Evolutionary conservation across 2,888 invertebrate species (phyloP), one percentile per base, ranked within the genome.

Genomic region (Apodemia hepburni): DNA sequence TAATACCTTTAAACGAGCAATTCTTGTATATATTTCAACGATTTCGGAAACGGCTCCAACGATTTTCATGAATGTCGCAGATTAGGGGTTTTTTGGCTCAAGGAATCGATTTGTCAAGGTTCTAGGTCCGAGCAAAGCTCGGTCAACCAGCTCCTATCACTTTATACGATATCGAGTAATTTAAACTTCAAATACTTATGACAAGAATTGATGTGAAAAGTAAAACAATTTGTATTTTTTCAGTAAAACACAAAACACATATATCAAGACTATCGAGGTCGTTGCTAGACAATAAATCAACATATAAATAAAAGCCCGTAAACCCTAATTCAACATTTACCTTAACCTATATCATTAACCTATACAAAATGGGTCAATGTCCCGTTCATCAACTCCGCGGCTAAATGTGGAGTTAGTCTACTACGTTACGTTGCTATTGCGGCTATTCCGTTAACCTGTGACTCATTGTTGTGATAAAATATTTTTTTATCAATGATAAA

Each of bases 281-380:
- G 57, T 57, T 7, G 22, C 29, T 29, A 54, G 54, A 7, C 29
- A 29, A 57, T 57, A 57, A 57, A 15, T 29, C 27, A 57, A 57
- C 57, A 29, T 57, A n/a, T 29, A 57, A 57, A 54, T 54, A 54
- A 54, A 54, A 29, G 29, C 12, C 60, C 66, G 60, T 66, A 66
- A 68, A 65, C 60, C 63, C 65, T 68, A 66, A 66, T 64, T 60
- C 59, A 66, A 64, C 67, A 67, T 68, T 68, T 68, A 64, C 67
- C 65, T 64, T 61, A 64, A 64, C 61, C 64, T 61, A 57, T 63
- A 38, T 61, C 17, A 47, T 72, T 79, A 78, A 81, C 81, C 79
- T 79, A 78, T 78, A 61, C 70, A 70, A 85, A 78, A 80, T 87
- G 74, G 86, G 87, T 80, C 87, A 84, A 81, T 81, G 82, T 83